Conservation (phyloP, 2,797 vertebrate genomes). For the Carcharodon carcharias region DNA sequence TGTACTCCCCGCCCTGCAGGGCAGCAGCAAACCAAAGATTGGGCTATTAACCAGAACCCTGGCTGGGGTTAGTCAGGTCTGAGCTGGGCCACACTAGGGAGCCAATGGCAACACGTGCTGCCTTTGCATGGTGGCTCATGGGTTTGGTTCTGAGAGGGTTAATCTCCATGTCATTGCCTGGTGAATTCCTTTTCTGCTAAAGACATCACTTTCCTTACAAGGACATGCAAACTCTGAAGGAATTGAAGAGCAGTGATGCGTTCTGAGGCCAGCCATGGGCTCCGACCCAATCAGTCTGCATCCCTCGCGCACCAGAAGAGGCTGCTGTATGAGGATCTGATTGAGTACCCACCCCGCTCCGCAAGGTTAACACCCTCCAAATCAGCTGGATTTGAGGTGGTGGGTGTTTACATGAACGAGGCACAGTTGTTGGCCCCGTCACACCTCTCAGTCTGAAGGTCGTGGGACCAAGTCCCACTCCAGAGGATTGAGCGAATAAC, state of each 20-base stretch:
- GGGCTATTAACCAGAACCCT: no score
- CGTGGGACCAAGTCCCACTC: neutral
- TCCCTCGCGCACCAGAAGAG: accelerated
- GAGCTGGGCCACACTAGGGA: no score
- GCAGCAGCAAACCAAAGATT: no score
- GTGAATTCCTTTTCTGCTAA: neutral
- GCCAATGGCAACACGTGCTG: neutral
- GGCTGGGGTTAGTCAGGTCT: neutral
- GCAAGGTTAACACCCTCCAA: neutral
- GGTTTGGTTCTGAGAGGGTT: neutral
- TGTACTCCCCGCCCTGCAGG: no score
- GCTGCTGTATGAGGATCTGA: neutral
- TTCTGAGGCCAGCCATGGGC: neutral
- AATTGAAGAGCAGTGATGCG: neutral
- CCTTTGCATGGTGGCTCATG: neutral
- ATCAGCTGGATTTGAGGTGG: neutral
- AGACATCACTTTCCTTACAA: slow-evolving; percentile 9
- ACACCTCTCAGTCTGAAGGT: no score
- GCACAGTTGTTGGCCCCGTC: neutral
- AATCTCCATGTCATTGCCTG: neutral
- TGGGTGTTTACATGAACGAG: neutral
- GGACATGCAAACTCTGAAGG: neutral
- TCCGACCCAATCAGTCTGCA: neutral
- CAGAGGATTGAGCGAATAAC: neutral
- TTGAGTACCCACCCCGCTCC: neutral